These are phyloP conservation scores for Mizuhopecten yessoensis DNA, from an alignment of 1,140 invertebrate species.

Conservation along the genomic window DNA sequence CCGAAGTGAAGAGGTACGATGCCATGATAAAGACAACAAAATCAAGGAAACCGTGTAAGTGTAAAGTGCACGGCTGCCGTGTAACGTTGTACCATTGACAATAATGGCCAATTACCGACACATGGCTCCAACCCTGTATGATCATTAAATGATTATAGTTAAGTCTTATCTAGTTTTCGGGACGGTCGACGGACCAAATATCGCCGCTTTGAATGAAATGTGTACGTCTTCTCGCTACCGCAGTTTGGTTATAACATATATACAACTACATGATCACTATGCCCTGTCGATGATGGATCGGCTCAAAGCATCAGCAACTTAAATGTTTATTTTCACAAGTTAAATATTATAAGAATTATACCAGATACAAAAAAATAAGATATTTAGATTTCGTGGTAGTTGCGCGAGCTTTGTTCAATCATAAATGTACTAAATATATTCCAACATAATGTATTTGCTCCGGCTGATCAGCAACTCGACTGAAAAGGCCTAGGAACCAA, in stretches of 20 bases:
- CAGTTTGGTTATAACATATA: neutral
- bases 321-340: neutral
- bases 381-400: neutral
- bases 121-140: conserved; percentile 29
- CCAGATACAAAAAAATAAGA: neutral
- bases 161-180: conserved; percentile 32
- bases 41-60: neutral
- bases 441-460: neutral
- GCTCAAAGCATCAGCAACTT: neutral
- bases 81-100: conserved; percentile 27
- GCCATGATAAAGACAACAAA: conserved; percentile 38
- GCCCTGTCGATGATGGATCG: neutral
- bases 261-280: conserved; percentile 19
- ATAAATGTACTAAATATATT: neutral
- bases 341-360: neutral
- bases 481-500: neutral
- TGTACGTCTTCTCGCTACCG: conserved; percentile 11
- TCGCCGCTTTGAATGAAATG: conserved; percentile 26
- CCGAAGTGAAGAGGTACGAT: neutral
- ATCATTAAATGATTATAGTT: conserved; percentile 28
- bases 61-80: conserved; percentile 36
- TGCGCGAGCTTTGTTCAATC: neutral
- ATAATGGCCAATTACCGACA: conserved; percentile 38
- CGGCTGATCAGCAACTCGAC: neutral
- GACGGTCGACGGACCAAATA: conserved; percentile 18